Evolutionary conservation across 2,113 vertebrate species (phyloP), one percentile per base, ranked within the genome.

Genomic region (Onychostruthus taczanowskii): DNA sequence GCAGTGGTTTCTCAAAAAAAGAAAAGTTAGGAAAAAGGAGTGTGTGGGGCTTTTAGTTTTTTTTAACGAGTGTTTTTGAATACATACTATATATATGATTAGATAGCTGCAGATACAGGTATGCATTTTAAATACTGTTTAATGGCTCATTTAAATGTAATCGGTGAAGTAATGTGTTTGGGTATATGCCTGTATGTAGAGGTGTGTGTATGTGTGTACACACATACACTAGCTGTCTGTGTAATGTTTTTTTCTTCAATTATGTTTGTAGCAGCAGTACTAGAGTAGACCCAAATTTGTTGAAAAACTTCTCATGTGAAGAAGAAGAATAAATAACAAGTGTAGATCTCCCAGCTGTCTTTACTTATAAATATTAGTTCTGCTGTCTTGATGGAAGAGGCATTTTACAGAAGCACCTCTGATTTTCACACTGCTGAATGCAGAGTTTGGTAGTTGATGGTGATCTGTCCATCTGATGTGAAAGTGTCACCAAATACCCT

Each of bases 11-110:
- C 22, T 53, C 2, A 8, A 66, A 62, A 67, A 55, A 62, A 59
- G n/a, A 37, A 52, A 43, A 31, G 5, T 17, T 76, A 49, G 3
- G 30, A 22, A 49, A 74, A 85, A 39, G 5, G 15, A 5, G 2
- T 19, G 1, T 31, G 41, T 9, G 17, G 3, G 0, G 41, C 16
- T 28, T 22, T 28, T 31, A 16, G 2, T 4, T 15, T 27, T 87
- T 64, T 33, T 74, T 18, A 35, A 64, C 11, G 52, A 75, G 12
- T 33, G 2, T 46, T 90, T 63, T 76, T 7, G 39, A 41, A 53
- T 67, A 43, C 2, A 11, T 27, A 23, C 7, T 3, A 8, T 37
- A 7, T 56, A 2, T 70, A 27, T 74, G 9, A 2, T 82, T 78
- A 72, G 6, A 11, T 83, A 56, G 14, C 9, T 69, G 3, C 16